phyloP scores from a whole-genome alignment of 2,113 vertebrate genomes.

The Garra rufa region DNA sequence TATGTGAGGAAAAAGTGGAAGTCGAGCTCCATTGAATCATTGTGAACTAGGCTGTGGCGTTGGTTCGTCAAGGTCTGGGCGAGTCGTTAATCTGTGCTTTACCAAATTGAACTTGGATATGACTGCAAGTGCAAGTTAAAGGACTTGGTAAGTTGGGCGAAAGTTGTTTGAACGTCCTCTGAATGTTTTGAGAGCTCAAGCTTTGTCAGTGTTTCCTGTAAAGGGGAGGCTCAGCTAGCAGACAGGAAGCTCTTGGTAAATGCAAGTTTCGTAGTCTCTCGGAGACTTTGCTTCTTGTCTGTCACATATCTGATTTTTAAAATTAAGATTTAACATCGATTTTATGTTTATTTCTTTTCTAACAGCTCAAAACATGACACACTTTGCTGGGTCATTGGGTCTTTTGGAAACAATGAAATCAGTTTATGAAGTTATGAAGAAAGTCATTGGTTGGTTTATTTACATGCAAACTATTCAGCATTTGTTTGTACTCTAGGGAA shows the following conservation, averaged over 20 bases:
- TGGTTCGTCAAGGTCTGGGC: not conserved
- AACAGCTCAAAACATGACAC: not conserved
- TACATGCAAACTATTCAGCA: not conserved
- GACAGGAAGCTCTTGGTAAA: slow-evolving; percentile 74
- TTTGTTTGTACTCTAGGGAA: slow-evolving; percentile 10
- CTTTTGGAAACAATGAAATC: slow-evolving; percentile 5
- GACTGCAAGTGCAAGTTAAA: slow-evolving; percentile 9
- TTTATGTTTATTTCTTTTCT: not conserved
- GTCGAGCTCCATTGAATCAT: slow-evolving; percentile 5
- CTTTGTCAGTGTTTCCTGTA: slow-evolving; percentile 77
- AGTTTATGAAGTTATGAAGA: not conserved
- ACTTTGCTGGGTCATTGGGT: not conserved
- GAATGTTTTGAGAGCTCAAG: slow-evolving; percentile 52
- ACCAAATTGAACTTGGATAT: not conserved
- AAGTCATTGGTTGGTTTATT: not conserved
- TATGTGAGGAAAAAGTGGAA: slow-evolving; percentile 41
- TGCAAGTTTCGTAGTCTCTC: slow-evolving; percentile 64
- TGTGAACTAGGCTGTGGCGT: slow-evolving; percentile 8
- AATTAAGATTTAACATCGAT: slow-evolving; percentile 21
- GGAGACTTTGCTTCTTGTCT: slow-evolving; percentile 54
- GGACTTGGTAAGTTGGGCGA: slow-evolving; percentile 51
- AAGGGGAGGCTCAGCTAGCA: slow-evolving; percentile 50
- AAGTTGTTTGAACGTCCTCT: slow-evolving; percentile 54
- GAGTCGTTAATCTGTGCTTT: not conserved
- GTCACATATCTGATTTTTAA: slow-evolving; percentile 54